Evolutionary conservation across 2,113 vertebrate species (phyloP).

Genomic region (Rhipidura dahli): DNA sequence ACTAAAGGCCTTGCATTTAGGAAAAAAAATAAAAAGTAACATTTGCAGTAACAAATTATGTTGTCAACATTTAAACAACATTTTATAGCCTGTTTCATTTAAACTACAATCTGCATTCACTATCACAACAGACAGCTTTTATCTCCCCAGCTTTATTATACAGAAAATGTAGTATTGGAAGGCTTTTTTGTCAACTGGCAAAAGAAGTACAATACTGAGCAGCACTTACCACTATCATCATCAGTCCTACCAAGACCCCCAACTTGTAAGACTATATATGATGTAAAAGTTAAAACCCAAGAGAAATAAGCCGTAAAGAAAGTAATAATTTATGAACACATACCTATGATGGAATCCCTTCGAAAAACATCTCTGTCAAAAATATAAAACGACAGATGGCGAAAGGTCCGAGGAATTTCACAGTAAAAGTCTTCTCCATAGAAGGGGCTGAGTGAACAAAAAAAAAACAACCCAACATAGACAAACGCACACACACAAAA

Average conservation of each 20-base stretch:
- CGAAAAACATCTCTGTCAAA: slow-evolving; percentile 99
- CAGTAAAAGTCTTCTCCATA: slow-evolving; percentile 99
- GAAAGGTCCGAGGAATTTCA: slow-evolving; percentile 97
- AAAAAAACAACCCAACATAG: neutral
- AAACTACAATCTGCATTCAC: neutral
- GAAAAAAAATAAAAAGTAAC: neutral
- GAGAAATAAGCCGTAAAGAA: neutral
- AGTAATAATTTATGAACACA: slow-evolving; percentile 45
- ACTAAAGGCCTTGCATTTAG: neutral
- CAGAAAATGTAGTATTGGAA: neutral
- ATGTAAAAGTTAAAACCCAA: neutral
- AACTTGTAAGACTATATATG: accelerated
- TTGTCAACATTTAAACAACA: neutral
- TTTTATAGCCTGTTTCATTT: neutral
- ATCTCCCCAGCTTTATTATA: neutral
- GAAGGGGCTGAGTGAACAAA: slow-evolving; percentile 83
- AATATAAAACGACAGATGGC: slow-evolving; percentile 96
- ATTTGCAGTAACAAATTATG: neutral
- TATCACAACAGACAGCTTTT: neutral
- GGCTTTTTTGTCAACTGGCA: neutral
- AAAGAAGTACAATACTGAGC: neutral
- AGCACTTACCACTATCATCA: neutral
- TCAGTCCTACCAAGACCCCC: neutral
- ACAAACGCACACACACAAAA: neutral
- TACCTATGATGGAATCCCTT: slow-evolving; percentile 98